phyloP scores from a whole-genome alignment of 2,113 vertebrate genomes.

The Larimichthys crocea region DNA sequence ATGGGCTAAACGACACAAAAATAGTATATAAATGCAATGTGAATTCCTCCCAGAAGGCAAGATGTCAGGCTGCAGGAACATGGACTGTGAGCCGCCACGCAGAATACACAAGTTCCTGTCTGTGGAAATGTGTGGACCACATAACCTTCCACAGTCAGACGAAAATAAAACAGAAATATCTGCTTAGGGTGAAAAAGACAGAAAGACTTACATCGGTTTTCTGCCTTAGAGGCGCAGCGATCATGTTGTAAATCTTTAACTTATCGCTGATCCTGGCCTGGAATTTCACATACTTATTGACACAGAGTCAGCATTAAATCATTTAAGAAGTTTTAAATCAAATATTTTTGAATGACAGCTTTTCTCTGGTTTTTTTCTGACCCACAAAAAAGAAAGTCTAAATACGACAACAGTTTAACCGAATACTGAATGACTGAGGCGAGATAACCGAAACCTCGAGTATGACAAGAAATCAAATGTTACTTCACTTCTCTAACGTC shows the following conservation, averaged over 20 bases:
- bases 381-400: not conserved
- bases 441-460: not conserved
- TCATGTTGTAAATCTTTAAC: not conserved
- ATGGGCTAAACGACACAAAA: constrained; percentile 55
- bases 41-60: constrained; percentile 52
- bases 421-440: no score
- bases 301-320: not conserved
- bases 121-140: constrained; percentile 28
- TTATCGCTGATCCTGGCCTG: not conserved
- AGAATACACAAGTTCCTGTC: constrained; percentile 48
- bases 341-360: no score
- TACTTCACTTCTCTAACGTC: not conserved
- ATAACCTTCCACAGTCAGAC: constrained; percentile 4
- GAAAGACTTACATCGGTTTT: not conserved
- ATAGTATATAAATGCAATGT: constrained; percentile 53
- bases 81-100: not conserved
- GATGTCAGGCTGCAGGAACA: constrained; percentile 40
- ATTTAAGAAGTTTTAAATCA: not conserved
- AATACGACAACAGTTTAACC: not conserved
- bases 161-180: constrained; percentile 20
- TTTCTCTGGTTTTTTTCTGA: not conserved
- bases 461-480: not conserved
- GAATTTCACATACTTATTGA: not conserved
- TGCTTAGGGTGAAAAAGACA: constrained; percentile 1
- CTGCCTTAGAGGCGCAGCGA: not conserved